Evolutionary conservation across 2,888 invertebrate species (phyloP).

Genomic region (Pandemis cinnamomeana): DNA sequence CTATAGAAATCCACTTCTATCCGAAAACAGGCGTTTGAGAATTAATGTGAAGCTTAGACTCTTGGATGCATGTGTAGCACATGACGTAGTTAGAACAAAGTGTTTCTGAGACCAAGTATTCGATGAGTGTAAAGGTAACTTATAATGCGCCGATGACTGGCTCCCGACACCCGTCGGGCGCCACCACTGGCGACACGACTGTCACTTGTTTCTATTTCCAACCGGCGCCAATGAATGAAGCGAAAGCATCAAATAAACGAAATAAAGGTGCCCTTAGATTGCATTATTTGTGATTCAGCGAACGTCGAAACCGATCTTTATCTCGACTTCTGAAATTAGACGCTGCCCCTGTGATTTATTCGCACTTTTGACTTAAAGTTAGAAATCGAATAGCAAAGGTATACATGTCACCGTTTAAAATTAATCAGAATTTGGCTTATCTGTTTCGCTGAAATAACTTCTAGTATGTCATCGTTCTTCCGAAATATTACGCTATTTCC

Average conservation of each 20-base stretch:
- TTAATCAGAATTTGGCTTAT: conserved; percentile 1
- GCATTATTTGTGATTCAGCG: conserved; percentile 34
- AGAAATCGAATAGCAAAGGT: background rate
- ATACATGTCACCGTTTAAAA: background rate
- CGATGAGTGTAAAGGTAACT: conserved; percentile 37
- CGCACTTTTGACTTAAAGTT: background rate
- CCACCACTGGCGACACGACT: conserved; percentile 68
- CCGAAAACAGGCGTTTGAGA: too few species aligned
- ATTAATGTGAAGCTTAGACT: too few species aligned
- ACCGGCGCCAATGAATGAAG: conserved; percentile 62
- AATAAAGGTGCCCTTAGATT: conserved; percentile 32
- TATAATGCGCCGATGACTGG: conserved; percentile 27
- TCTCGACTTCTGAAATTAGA: conserved; percentile 24
- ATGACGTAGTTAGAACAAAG: background rate
- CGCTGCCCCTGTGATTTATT: conserved; percentile 18
- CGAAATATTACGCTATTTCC: background rate
- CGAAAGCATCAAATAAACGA: conserved; percentile 39
- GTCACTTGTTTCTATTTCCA: conserved; percentile 78
- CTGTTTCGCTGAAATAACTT: background rate
- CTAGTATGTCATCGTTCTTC: conserved; percentile 8
- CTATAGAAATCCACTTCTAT: too few species aligned
- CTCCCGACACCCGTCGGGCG: conserved; percentile 50
- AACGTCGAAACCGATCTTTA: conserved; percentile 29
- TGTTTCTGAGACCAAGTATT: conserved; percentile 6
- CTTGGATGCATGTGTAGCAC: background rate